Evolutionary conservation across 2,113 vertebrate species (phyloP).

Genomic region (Phrynosoma blainvillii): DNA sequence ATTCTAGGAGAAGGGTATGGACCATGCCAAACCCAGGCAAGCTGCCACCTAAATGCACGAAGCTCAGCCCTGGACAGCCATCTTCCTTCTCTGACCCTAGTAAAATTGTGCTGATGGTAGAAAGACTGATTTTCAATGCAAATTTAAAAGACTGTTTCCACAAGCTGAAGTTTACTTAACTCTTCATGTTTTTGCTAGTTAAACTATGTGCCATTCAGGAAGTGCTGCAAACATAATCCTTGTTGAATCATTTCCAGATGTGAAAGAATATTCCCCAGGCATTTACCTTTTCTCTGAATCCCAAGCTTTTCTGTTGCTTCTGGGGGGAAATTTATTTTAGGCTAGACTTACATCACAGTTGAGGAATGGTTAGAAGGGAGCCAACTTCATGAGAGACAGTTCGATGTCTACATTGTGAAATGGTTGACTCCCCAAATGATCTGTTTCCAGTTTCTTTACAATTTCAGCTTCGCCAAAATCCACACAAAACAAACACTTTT

Average conservation of each 20-base stretch:
- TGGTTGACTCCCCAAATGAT: constrained; percentile 64
- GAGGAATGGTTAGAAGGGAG: constrained; percentile 55
- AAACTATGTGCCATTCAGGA: not conserved
- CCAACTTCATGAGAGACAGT: constrained; percentile 54
- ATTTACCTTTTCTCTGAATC: constrained; percentile 16
- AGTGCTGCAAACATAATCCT: rapidly evolving
- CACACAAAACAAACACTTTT: constrained; percentile 51
- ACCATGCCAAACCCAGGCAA: not conserved
- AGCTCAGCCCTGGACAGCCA: not conserved
- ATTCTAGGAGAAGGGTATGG: not conserved
- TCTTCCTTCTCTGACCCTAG: not conserved
- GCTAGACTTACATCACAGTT: constrained; percentile 57
- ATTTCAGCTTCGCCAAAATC: constrained; percentile 50
- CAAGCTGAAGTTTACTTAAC: not conserved
- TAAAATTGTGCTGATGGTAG: not conserved
- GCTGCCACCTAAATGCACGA: not conserved
- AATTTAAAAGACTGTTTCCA: not conserved
- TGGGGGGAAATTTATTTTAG: constrained; percentile 35
- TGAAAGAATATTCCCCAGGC: not conserved
- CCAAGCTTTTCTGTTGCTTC: constrained; percentile 12
- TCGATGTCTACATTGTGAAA: constrained; percentile 53
- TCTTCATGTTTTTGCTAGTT: rapidly evolving
- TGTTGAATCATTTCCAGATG: not conserved
- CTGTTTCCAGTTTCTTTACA: constrained; percentile 70
- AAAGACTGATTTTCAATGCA: not conserved